A percentile compares a stretch with the other conserved stretches of the same genome.
phyloP scores from a whole-genome alignment of 2,797 vertebrate species.

The Coregonus suidteri region DNA sequence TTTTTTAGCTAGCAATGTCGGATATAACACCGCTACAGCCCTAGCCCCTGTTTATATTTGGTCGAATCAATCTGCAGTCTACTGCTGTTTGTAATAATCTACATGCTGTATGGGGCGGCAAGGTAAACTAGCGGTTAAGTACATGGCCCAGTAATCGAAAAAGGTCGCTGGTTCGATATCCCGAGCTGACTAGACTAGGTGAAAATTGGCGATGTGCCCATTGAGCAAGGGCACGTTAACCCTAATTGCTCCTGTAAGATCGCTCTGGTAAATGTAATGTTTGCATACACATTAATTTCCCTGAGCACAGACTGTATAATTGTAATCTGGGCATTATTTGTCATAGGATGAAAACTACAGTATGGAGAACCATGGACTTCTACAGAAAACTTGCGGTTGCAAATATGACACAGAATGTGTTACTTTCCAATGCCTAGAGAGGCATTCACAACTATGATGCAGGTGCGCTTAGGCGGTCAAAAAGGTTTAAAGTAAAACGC shows the following conservation, averaged over 20 bases:
- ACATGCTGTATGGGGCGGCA: conserved; percentile 19
- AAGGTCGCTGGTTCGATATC: too few species aligned
- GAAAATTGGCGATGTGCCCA: too few species aligned
- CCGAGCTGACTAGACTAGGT: too few species aligned
- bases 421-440: not conserved
- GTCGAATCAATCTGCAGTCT: not conserved
- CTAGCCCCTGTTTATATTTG: conserved; percentile 2
- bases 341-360: not conserved
- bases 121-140: not conserved
- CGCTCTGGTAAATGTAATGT: not conserved
- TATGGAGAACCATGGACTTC: not conserved
- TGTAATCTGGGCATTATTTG: not conserved
- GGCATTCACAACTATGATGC: not conserved
- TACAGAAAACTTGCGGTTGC: not conserved
- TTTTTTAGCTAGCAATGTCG: not conserved
- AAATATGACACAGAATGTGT: not conserved
- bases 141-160: too few species aligned
- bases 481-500: not conserved
- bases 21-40: conserved; percentile 20
- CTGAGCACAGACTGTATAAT: not conserved
- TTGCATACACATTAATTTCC: not conserved
- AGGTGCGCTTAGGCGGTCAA: not conserved
- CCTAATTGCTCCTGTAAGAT: too few species aligned
- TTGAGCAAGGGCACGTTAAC: too few species aligned
- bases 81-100: not conserved